phyloP scores from a whole-genome alignment of 2,113 vertebrate genomes.

The Corythaixoides concolor region DNA sequence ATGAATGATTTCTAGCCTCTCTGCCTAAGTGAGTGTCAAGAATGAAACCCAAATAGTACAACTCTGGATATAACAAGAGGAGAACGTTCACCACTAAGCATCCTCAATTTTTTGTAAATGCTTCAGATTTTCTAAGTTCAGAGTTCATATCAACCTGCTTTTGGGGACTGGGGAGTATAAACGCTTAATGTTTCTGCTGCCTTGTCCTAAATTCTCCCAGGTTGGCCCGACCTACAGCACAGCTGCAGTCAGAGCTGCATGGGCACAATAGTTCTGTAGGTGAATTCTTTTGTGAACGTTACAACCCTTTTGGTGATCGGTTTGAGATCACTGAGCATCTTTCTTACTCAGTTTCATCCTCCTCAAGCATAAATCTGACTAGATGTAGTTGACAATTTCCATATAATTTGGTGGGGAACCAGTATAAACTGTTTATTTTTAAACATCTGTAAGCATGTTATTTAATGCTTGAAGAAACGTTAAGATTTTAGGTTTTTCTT shows the following conservation, averaged over 20 bases:
- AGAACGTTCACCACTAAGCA: background rate
- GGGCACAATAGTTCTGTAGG: background rate
- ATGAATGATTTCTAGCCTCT: background rate
- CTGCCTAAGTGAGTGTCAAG: background rate
- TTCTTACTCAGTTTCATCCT: background rate
- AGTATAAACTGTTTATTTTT: background rate
- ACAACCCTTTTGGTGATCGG: background rate
- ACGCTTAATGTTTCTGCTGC: background rate
- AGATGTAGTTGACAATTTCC: background rate
- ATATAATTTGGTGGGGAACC: background rate
- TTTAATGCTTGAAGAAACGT: background rate
- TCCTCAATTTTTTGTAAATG: background rate
- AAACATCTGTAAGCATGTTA: background rate
- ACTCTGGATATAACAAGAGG: background rate
- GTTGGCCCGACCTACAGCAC: background rate
- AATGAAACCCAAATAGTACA: background rate
- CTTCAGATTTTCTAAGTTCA: background rate
- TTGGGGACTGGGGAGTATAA: background rate
- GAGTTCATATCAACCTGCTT: background rate
- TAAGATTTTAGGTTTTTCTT: background rate
- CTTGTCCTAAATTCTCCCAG: background rate
- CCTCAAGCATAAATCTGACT: background rate
- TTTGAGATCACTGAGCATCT: background rate
- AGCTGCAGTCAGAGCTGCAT: background rate
- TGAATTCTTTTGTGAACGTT: rapidly evolving